These are phyloP conservation scores for Zelostemma sp. DNA, from an alignment of 1,140 invertebrate species.

Conservation along the genomic window DNA sequence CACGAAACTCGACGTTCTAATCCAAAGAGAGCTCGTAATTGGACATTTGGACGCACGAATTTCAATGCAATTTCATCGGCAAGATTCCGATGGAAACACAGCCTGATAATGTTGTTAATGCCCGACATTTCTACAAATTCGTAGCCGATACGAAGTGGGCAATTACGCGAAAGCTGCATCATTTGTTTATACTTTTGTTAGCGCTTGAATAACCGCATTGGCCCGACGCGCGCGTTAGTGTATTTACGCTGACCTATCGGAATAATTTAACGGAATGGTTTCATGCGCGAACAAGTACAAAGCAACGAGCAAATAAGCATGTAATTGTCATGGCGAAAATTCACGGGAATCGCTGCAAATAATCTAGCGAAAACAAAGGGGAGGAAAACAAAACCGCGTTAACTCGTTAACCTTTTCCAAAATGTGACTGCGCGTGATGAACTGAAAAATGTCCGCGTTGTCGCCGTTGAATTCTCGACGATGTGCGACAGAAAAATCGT, in stretches of 20 bases:
- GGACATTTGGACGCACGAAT: slow-evolving; percentile 9
- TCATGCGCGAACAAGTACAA: slow-evolving; percentile 42
- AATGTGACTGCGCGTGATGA: slow-evolving; percentile 44
- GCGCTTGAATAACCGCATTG: slow-evolving; percentile 41
- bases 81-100: slow-evolving; percentile 18
- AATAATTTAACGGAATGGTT: slow-evolving; percentile 48
- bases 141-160: slow-evolving; percentile 44
- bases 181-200: slow-evolving; percentile 49
- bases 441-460: slow-evolving; percentile 41
- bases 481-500: slow-evolving; percentile 45
- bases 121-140: slow-evolving; percentile 37
- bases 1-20: slow-evolving; percentile 21
- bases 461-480: slow-evolving; percentile 48
- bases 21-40: slow-evolving; percentile 26
- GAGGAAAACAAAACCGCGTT: too few species aligned
- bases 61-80: too few species aligned
- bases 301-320: slow-evolving; percentile 41
- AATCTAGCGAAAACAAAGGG: background rate
- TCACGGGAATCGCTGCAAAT: slow-evolving; percentile 27
- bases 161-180: slow-evolving; percentile 44
- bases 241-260: slow-evolving; percentile 39
- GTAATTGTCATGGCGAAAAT: slow-evolving; percentile 34
- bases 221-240: slow-evolving; percentile 24
- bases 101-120: slow-evolving; percentile 53
- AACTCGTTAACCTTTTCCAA: slow-evolving; percentile 62